Evolutionary conservation across 1,140 invertebrate genomes (phyloP), one percentile per base, ranked within the genome.

Genomic region (Melitaea cinxia): DNA sequence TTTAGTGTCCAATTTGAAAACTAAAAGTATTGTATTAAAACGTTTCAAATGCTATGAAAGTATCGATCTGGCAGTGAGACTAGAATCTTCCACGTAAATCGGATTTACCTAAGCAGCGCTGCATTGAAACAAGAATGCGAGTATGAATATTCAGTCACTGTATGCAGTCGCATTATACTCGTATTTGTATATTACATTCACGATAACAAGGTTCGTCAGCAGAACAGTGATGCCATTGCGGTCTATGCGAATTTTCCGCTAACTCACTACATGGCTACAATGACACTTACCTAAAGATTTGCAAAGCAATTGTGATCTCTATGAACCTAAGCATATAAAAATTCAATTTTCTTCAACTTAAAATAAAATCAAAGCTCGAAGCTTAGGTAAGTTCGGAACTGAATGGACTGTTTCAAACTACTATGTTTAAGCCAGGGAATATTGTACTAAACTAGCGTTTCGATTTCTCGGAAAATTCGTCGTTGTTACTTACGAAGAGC

Each of bases 121-220:
- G 52, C 63, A 47, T 47, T 17, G 55, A 73, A 69, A 73, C 75
- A 70, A 73, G 77, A 83, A 79, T 74, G 77, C 61, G 61, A 74
- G 74, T 77, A 84, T 84, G 82, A 82, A 82, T 85, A 85, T 85
- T 81, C 79, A 78, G 61, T 57, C 21, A 62, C 42, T 61, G 49
- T 65, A 35, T 77, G 69, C 67, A 77, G 68, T 72, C 59, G 39
- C 72, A 81, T 74, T 73, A 80, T 78, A n/a, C n/a, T n/a, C n/a
- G n/a, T n/a, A n/a, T n/a, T n/a, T n/a, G n/a, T n/a, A 73, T 74
- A 77, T 82, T 77, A 73, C 77, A 82, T 78, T 76, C 72, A 67
- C 58, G 73, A 80, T 85, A 88, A 85, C 82, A 83, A 85, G 85
- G 73, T 78, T 88, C 83, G 80, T 85, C 85, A 88, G 85, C 83